These are phyloP conservation scores for Acronicta leporina DNA, from an alignment of 2,888 invertebrate genomes.

Conservation along the genomic window DNA sequence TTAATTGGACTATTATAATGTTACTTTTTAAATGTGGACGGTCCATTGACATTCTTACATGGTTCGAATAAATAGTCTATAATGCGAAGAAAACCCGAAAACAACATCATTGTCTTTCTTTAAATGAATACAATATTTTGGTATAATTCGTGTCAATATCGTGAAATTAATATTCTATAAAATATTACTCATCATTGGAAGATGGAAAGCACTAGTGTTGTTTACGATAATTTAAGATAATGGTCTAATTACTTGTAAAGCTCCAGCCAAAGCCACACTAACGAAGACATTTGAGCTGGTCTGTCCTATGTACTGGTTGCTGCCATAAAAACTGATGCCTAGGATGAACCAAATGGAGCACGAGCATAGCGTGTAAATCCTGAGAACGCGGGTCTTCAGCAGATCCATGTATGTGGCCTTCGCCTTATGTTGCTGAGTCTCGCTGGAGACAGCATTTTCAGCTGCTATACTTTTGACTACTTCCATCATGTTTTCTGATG, in stretches of 20 bases:
- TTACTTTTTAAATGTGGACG: no score
- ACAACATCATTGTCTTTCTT: no score
- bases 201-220: no score
- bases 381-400: constrained; percentile 88
- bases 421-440: constrained; percentile 61
- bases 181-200: no score
- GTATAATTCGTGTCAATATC: no score
- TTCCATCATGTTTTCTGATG: constrained; percentile 73
- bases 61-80: no score
- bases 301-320: constrained; percentile 93
- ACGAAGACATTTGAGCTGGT: constrained; percentile 93
- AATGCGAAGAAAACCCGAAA: no score
- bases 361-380: constrained; percentile 90
- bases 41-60: no score
- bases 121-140: no score
- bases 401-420: constrained; percentile 89
- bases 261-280: constrained; percentile 91
- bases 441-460: constrained; percentile 76
- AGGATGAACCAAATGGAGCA: constrained; percentile 93
- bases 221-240: no score
- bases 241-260: constrained; percentile 61
- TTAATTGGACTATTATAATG: no score
- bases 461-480: constrained; percentile 59
- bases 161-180: no score
- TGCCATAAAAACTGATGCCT: constrained; percentile 94